Evolutionary conservation across 2,113 vertebrate genomes (phyloP), one percentile per base, ranked within the genome.

Genomic region (Notechis scutatus): DNA sequence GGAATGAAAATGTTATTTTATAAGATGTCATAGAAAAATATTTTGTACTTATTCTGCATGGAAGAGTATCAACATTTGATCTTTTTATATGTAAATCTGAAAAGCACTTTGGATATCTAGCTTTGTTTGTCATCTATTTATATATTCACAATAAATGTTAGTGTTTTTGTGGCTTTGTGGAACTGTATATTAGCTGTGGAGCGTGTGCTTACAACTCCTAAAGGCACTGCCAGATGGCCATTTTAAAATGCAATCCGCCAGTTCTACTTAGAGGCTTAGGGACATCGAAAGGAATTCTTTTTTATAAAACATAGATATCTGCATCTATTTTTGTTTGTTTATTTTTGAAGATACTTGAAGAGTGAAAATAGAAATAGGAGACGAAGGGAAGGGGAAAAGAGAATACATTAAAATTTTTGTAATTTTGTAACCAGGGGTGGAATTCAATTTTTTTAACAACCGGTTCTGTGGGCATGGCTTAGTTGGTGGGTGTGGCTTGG

Each of bases 21-120:
- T 95, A 94, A 96, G 93, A 55, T 95, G 93, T 85, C 69, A 89
- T 91, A 89, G 94, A 85, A 90, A 91, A 81, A 92, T 94, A 92
- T 95, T 96, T 96, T 95, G 96, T 94, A 96, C 95, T 92, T 94
- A 88, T 85, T 85, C 21, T 86, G 93, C 96, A 93, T 96, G 90
- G 96, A 96, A 96, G 95, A 94, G 90, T 94, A 91, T 96, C 95
- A 90, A 95, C 93, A 93, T 96, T 95, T 92, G 88, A 89, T 95
- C 0, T 4, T 96, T 96, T 95, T 87, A 45, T 97, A 94, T 97
- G 97, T 95, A 90, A 95, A 90, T 97, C 95, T 95, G 91, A 97
- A 81, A 96, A 97, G 97, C 97, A 98, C 97, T 98, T 97, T 98
- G 97, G 95, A 94, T 95, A 69, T 93, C 87, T 96, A 96, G 61